A percentile compares a stretch with the other conserved stretches of the same genome.
Conservation (phyloP, 2,113 vertebrate genomes). For the Empidonax traillii region DNA sequence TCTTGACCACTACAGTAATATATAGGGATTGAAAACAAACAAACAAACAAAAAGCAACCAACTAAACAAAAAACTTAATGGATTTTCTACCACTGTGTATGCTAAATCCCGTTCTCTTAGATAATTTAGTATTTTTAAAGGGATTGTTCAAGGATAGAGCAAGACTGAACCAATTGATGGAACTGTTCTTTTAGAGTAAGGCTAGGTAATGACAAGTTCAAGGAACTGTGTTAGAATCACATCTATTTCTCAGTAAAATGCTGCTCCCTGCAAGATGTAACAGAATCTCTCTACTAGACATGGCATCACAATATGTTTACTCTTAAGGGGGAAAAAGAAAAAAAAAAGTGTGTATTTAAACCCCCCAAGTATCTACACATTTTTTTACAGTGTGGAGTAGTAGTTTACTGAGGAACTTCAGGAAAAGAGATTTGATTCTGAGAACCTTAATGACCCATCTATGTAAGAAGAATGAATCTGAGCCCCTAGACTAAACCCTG, state of each 20-base stretch:
- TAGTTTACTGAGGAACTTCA: not conserved
- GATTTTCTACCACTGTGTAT: not conserved
- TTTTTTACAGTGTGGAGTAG: not conserved
- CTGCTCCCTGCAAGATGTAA: not conserved
- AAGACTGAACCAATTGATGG: not conserved
- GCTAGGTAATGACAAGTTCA: not conserved
- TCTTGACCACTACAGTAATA: not conserved
- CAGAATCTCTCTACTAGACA: not conserved
- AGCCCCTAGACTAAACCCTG: not conserved
- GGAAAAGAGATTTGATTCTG: not conserved
- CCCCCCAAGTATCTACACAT: rapidly evolving
- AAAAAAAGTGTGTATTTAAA: not conserved
- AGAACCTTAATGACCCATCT: not conserved
- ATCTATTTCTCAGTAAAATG: not conserved
- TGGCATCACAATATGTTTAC: not conserved
- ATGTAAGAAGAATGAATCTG: not conserved
- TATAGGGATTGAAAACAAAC: not conserved
- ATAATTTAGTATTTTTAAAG: not conserved
- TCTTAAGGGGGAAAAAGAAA: not conserved
- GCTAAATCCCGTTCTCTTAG: not conserved
- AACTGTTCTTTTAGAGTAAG: not conserved
- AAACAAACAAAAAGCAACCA: not conserved
- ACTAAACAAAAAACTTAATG: not conserved
- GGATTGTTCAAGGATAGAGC: not conserved
- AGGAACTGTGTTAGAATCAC: not conserved